Evolutionary conservation across 2,113 vertebrate genomes (phyloP), one percentile per base, ranked within the genome.

Genomic region (Terrapene triunguis): DNA sequence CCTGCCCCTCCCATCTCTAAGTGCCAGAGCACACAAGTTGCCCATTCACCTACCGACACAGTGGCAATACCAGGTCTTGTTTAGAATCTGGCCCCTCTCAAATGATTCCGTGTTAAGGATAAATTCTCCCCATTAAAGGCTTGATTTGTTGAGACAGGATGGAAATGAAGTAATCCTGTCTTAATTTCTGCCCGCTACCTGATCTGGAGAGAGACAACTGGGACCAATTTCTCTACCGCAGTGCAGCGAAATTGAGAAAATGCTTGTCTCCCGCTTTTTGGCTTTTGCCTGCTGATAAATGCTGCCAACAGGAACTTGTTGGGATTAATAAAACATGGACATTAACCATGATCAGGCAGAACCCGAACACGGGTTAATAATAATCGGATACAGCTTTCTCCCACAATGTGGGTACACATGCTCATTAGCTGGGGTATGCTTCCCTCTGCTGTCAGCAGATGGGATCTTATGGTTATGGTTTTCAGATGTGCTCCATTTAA

Each of bases 381-480:
- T 83, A 82, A 93, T 55, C 53, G 72, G 88, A 55, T 54, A n/a
- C 93, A 91, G 90, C 72, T 85, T 87, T 35, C 92, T 54, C 88
- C 47, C 85, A 89, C 85, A 85, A 89, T 0, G 1, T 25, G 57
- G 50, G 54, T 59, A 80, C 80, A 82, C 53, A 48, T 53, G 90
- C 81, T 86, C 53, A 53, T 97, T 94, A 76, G 32, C 65, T 87
- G 95, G 89, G 90, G 95, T 96, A 65, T 97, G 94, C 96, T 95
- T 94, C 98, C 97, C 97, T 94, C 98, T 98, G 96, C 97, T 97
- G 98, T 95, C 89, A 85, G 93, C 85, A 96, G 88, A 90, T 93
- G 95, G 95, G 92, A 96, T 93, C 88, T 89, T 87, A 92, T 42
- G 47, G 82, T 93, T 89, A 95, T 81, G 7, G 48, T 79, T 97